Evolutionary conservation across 2,888 invertebrate genomes (phyloP).

Genomic region (Papilio demoleus): DNA sequence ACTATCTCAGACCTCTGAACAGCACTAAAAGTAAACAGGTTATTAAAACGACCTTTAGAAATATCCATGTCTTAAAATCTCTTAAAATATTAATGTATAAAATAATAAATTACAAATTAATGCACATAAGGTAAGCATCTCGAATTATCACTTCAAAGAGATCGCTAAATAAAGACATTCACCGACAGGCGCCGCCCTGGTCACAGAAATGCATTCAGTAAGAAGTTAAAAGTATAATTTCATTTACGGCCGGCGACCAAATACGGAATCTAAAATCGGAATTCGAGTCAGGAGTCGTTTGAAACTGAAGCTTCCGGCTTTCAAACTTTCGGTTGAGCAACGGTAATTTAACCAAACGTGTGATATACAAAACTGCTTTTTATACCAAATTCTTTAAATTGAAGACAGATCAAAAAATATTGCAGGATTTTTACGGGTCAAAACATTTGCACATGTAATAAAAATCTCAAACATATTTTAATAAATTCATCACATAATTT

Average conservation of each 20-base stretch:
- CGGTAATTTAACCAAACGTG: constrained; percentile 27
- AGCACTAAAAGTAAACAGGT: neutral
- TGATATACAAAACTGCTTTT: neutral
- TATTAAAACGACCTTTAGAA: neutral
- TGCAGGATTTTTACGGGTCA: neutral
- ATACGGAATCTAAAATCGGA: constrained; percentile 41
- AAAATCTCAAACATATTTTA: no score
- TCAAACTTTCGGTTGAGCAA: constrained; percentile 30
- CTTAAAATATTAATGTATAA: neutral
- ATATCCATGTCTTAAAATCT: neutral
- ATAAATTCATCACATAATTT: no score
- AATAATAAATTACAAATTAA: neutral
- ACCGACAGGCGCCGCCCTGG: constrained; percentile 10
- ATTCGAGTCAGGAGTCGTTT: constrained; percentile 41
- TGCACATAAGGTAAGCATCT: neutral
- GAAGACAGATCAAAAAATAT: neutral
- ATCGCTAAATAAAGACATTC: constrained; percentile 29
- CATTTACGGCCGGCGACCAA: constrained; percentile 40
- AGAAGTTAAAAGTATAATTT: constrained; percentile 34
- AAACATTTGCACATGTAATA: no score
- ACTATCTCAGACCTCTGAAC: neutral
- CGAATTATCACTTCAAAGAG: constrained; percentile 22
- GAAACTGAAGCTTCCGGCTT: constrained; percentile 40
- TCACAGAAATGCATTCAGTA: constrained; percentile 27
- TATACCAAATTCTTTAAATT: neutral